A percentile compares a stretch with the other conserved stretches of the same genome.
Evolutionary conservation across 2,888 invertebrate species (phyloP).

Genomic region (Altica lythri): DNA sequence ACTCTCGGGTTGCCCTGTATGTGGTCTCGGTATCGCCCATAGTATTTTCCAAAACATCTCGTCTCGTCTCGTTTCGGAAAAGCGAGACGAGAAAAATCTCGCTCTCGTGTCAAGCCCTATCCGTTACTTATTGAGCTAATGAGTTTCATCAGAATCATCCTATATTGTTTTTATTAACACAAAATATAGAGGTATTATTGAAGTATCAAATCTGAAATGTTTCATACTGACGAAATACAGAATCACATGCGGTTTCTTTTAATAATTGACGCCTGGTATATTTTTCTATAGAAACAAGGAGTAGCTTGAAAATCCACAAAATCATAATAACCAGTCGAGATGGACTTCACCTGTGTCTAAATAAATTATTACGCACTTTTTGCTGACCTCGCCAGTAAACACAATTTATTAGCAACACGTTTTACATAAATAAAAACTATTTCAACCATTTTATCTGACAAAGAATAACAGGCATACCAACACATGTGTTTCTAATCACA

Average conservation of each 20-base stretch:
- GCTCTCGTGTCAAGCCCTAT: too few species aligned
- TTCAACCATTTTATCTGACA: slow-evolving; percentile 37
- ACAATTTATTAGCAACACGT: slow-evolving; percentile 37
- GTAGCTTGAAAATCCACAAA: slow-evolving; percentile 19
- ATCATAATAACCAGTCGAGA: slow-evolving; percentile 24
- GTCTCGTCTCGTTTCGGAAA: too few species aligned
- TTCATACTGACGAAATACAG: neutral
- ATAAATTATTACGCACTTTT: slow-evolving; percentile 29
- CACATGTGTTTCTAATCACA: slow-evolving; percentile 38
- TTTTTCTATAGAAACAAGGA: slow-evolving; percentile 15
- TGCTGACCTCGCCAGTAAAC: slow-evolving; percentile 26
- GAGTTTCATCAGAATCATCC: too few species aligned
- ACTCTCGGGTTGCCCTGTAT: too few species aligned
- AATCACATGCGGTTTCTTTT: slow-evolving; percentile 7
- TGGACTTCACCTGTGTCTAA: slow-evolving; percentile 28
- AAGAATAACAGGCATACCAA: slow-evolving; percentile 34
- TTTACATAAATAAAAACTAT: slow-evolving; percentile 37
- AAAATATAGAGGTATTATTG: too few species aligned
- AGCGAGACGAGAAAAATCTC: too few species aligned
- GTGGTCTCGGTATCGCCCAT: too few species aligned
- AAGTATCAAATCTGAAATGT: too few species aligned
- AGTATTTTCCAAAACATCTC: too few species aligned
- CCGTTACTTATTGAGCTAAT: too few species aligned
- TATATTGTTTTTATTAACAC: too few species aligned
- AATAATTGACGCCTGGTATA: slow-evolving; percentile 23